Percentiles rank a stretch among this genome's conserved stretches.
phyloP scores from a whole-genome alignment of 2,113 vertebrate genomes.

The Eclectus roratus region DNA sequence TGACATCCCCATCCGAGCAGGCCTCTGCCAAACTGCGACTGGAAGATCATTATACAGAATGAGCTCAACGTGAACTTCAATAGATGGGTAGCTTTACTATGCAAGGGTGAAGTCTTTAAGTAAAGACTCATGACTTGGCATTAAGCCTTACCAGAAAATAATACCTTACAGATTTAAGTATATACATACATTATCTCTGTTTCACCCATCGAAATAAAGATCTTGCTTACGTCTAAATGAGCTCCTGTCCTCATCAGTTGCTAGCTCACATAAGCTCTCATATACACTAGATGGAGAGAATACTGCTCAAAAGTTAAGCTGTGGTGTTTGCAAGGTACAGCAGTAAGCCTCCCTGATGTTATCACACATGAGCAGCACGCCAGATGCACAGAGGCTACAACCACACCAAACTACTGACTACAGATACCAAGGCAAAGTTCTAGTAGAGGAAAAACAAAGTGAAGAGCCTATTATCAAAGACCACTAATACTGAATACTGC shows the following conservation, averaged over 20 bases:
- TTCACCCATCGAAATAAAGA: neutral
- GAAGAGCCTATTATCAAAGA: neutral
- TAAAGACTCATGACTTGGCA: neutral
- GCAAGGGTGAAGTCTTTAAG: neutral
- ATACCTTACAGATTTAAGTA: neutral
- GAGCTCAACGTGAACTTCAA: neutral
- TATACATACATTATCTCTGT: neutral
- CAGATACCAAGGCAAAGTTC: neutral
- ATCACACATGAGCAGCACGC: neutral
- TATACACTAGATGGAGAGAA: neutral
- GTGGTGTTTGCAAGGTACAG: neutral
- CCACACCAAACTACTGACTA: neutral
- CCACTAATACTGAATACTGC: neutral
- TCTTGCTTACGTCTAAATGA: neutral
- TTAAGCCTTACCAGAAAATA: neutral
- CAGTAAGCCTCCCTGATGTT: neutral
- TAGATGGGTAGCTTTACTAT: neutral
- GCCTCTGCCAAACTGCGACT: conserved; percentile 99
- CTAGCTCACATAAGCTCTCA: neutral
- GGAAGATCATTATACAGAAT: conserved; percentile 65
- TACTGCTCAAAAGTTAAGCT: neutral
- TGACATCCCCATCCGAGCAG: conserved; percentile 98
- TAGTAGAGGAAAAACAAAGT: neutral
- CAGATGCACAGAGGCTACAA: neutral
- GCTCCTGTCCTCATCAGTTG: neutral